Evolutionary conservation across 2,888 invertebrate genomes (phyloP).

Genomic region (Torymus aiolomorphi): DNA sequence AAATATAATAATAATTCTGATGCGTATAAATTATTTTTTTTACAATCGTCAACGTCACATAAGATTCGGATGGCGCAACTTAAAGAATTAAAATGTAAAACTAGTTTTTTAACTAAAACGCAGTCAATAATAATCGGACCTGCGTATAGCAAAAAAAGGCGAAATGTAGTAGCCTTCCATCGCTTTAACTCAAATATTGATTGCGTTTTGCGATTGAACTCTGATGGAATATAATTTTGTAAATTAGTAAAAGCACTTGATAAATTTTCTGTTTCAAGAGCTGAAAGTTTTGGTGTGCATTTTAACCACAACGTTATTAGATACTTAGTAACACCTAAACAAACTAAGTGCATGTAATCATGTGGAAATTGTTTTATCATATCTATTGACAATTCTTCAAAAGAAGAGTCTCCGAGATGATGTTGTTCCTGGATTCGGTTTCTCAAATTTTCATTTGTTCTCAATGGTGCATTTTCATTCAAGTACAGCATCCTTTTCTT

Average conservation of each 20-base stretch:
- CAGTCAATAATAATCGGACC: too few species aligned
- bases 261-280: background rate
- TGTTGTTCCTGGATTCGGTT: background rate
- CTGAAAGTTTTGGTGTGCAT: background rate
- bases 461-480: background rate
- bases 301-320: background rate
- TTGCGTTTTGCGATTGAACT: too few species aligned
- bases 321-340: background rate
- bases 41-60: too few species aligned
- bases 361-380: slow-evolving; percentile 16
- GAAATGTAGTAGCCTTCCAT: too few species aligned
- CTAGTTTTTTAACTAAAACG: too few species aligned
- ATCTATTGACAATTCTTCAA: background rate
- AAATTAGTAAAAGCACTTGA: background rate
- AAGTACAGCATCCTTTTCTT: background rate
- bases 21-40: too few species aligned
- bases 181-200: too few species aligned
- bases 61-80: too few species aligned
- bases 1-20: too few species aligned
- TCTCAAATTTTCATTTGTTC: slow-evolving; percentile 16
- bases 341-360: slow-evolving; percentile 16
- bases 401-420: background rate
- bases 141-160: too few species aligned
- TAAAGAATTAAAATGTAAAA: too few species aligned
- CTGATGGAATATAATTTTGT: too few species aligned